Percentiles rank a stretch among this genome's conserved stretches.
phyloP scores from a whole-genome alignment of 1,140 invertebrate genomes.

The Calycopis cecrops region DNA sequence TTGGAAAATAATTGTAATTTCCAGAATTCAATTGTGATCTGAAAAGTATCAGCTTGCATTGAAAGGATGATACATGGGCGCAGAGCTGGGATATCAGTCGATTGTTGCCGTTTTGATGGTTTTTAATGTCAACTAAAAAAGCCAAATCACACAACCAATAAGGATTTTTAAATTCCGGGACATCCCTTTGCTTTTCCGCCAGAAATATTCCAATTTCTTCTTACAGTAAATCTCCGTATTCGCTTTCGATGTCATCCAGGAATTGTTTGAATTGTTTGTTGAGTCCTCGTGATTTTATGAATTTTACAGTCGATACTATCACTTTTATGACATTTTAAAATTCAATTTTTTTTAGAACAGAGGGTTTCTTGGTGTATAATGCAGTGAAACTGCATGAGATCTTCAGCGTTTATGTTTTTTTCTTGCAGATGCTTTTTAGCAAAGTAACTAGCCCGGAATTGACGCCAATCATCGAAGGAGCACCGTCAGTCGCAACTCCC shows the following conservation, averaged over 20 bases:
- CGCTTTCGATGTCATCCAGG: constrained; percentile 20
- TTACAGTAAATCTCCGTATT: constrained; percentile 23
- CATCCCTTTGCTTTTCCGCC: constrained; percentile 14
- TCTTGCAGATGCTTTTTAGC: constrained; percentile 21
- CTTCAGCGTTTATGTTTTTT: constrained; percentile 25
- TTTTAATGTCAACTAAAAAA: constrained; percentile 19
- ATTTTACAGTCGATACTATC: constrained; percentile 25
- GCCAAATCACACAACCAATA: constrained; percentile 18
- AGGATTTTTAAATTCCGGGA: constrained; percentile 19
- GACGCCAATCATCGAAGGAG: constrained; percentile 24
- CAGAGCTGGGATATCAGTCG: constrained; percentile 23
- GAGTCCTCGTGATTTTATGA: constrained; percentile 21
- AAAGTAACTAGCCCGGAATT: constrained; percentile 24
- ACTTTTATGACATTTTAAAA: constrained; percentile 18
- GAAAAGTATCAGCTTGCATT: constrained; percentile 25
- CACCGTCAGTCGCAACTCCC: constrained; percentile 24
- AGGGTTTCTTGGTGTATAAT: constrained; percentile 26
- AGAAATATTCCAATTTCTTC: constrained; percentile 22
- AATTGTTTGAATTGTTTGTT: constrained; percentile 24
- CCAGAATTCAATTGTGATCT: constrained; percentile 26
- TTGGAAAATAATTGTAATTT: constrained; percentile 34
- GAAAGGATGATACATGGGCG: constrained; percentile 24
- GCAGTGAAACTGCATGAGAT: constrained; percentile 23
- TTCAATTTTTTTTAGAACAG: constrained; percentile 19
- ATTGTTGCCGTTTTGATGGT: constrained; percentile 17